Evolutionary conservation across 1,140 invertebrate species (phyloP), one percentile per base, ranked within the genome.

Genomic region (Bombus picipes): DNA sequence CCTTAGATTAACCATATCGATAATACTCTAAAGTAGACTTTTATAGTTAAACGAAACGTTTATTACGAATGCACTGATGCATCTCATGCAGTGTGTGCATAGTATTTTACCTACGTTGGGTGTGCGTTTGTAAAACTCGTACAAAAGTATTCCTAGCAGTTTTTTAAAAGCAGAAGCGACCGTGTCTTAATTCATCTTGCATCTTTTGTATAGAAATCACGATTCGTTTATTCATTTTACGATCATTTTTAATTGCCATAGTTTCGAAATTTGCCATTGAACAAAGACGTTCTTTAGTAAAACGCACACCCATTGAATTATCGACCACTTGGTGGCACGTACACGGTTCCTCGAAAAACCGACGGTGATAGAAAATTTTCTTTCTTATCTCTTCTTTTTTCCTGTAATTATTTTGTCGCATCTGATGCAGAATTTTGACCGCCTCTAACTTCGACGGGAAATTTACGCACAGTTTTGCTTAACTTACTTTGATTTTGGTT

Each of bases 321-420:
- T 88, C 41, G 66, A 86, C 91, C 91, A 94, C 92, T 93, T 93
- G 75, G 91, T 93, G 89, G 92, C 77, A 82, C 72, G 78, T 78
- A 76, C 59, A 86, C 43, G 41, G 53, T 84, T 87, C 37, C 59
- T 43, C 32, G 73, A 81, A 73, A 87, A 89, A 78, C 71, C 73
- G 77, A 68, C 62, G 80, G 80, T 86, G 68, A 89, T 94, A 93
- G 34, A 93, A 92, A 92, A 91, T 41, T 88, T 57, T 75, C 43
- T 68, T 25, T 66, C 53, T 47, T 76, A 53, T 53, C 18, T 13
- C 28, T 28, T 59, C 59, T 76, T 57, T 59, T 39, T 32, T 12
- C 9, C 18, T 43, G 13, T 43, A 41, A 79, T 82, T 41, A 72
- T 90, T 92, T 91, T 86, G 15, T 86, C 91, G 92, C 90, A 93